Conservation (phyloP, 2,888 invertebrate species). For the Andrena praecox region DNA sequence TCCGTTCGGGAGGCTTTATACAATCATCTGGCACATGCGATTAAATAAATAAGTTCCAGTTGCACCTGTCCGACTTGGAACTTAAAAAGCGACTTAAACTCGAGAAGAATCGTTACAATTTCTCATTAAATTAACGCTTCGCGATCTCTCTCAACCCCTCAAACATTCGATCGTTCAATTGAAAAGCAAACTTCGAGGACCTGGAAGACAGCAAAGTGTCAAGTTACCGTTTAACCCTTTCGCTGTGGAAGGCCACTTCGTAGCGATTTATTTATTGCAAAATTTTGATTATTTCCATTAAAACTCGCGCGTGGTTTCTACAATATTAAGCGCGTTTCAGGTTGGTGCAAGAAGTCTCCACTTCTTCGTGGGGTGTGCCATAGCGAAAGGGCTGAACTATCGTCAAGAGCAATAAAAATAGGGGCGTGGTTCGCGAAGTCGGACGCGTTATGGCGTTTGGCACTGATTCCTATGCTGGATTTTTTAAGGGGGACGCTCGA, state of each 20-base stretch:
- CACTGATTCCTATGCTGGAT: constrained; percentile 57
- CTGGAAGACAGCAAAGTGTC: neutral
- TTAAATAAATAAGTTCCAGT: constrained; percentile 65
- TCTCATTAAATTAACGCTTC: constrained; percentile 1
- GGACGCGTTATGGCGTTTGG: constrained; percentile 59
- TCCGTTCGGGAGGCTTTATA: constrained; percentile 26
- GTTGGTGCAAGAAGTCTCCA: neutral
- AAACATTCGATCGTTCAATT: neutral
- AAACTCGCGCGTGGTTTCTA: constrained; percentile 31
- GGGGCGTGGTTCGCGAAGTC: constrained; percentile 35
- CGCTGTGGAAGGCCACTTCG: neutral
- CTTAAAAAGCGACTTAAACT: constrained; percentile 5
- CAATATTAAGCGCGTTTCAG: neutral
- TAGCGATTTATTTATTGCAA: neutral
- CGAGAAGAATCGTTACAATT: neutral
- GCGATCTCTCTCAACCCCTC: neutral
- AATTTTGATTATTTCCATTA: constrained; percentile 29
- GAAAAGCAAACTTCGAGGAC: neutral
- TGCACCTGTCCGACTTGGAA: constrained; percentile 44
- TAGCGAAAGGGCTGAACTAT: constrained; percentile 20
- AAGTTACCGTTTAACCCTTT: neutral
- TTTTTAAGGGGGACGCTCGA: constrained; percentile 10
- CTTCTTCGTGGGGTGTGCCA: neutral
- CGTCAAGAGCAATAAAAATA: neutral
- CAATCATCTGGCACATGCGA: constrained; percentile 65